phyloP scores from a whole-genome alignment of 2,113 vertebrate genomes.

The Bubo scandiacus region DNA sequence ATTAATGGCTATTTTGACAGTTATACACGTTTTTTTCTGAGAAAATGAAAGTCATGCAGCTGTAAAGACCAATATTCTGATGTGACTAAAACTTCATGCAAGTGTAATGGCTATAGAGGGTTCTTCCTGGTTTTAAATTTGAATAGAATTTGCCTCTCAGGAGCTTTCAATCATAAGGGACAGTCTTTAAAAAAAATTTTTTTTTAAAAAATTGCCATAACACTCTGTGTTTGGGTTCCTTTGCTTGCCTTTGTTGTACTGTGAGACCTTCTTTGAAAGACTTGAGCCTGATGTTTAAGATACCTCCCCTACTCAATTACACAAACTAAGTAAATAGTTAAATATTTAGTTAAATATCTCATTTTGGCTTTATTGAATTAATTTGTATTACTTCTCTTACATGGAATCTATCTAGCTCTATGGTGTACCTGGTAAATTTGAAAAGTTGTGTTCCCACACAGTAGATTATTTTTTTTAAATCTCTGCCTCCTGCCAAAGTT shows the following conservation, averaged over 20 bases:
- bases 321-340: background rate
- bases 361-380: background rate
- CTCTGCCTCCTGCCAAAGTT: slow-evolving; percentile 11
- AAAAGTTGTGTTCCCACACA: background rate
- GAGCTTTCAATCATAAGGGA: background rate
- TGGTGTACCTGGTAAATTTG: background rate
- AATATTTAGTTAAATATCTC: background rate
- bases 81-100: background rate
- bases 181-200: background rate
- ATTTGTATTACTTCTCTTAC: background rate
- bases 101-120: background rate
- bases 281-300: background rate
- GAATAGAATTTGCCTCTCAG: background rate
- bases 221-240: background rate
- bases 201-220: background rate
- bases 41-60: background rate
- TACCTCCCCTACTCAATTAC: background rate
- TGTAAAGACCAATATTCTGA: background rate
- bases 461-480: background rate
- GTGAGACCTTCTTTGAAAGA: background rate
- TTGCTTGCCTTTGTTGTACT: background rate
- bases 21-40: background rate
- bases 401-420: background rate
- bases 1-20: background rate
- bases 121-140: background rate